Base-by-base conservation (phyloP, 1,140 invertebrate species). In the Bactericera cockerelli region DNA sequence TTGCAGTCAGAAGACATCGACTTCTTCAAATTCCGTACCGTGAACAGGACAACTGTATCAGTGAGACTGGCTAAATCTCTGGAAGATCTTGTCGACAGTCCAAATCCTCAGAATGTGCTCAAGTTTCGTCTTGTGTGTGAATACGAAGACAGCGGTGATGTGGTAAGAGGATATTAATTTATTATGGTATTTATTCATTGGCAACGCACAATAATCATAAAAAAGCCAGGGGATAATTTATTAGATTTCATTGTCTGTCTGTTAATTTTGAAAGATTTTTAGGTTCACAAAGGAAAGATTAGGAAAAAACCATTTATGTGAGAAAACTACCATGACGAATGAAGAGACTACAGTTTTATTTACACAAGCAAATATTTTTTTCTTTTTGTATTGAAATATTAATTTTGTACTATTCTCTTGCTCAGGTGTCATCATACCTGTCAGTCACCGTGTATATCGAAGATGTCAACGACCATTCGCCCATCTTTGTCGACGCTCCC, bases 381-480 rank as follows among this genome's bases (percentile, higher is more conserved):
- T n/a, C n/a, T n/a, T n/a, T n/a, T n/a, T n/a, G n/a, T n/a, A n/a
- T n/a, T n/a, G n/a, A n/a, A n/a, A n/a, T n/a, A n/a, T n/a, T n/a
- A n/a, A n/a, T n/a, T n/a, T n/a, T n/a, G n/a, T n/a, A n/a, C n/a
- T n/a, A n/a, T n/a, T n/a, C n/a, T n/a, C n/a, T 31, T 65, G 70
- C 73, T 56, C 70, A 82, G 81, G 82, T 84, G 66, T 83, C 80
- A 60, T 83, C 83, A n/a, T 87, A 84, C 66, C 71, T 90, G 6
- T 87, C 85, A 13, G 81, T 89, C 33, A 89, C 86, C 0, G 84
- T 89, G 1, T 89, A 89, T 67, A 83, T 91, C 1, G 86, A 89
- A 70, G 87, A 89, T 68, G 78, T 89, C 24, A 90, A 89, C 67
- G 86, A 89, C 70, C 84, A 89, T 69, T 75, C 79, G 1, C 84